Evolutionary conservation across 2,888 invertebrate genomes (phyloP).

Genomic region (Yponomeuta evonymella): DNA sequence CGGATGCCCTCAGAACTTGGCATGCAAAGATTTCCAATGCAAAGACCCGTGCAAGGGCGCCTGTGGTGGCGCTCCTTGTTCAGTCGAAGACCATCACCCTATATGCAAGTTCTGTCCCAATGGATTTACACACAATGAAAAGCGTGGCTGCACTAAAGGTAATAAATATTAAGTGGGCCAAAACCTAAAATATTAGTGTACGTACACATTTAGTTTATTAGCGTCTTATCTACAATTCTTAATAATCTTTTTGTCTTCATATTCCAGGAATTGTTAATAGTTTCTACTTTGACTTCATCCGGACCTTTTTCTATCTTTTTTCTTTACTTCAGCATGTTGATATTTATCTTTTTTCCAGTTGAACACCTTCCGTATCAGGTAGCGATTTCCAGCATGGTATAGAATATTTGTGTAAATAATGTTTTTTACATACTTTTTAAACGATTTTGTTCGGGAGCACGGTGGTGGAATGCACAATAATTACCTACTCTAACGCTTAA

Average conservation of each 20-base stretch:
- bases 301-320: slow-evolving; percentile 59
- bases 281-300: slow-evolving; percentile 69
- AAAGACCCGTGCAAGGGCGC: slow-evolving; percentile 92
- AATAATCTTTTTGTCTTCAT: slow-evolving; percentile 73
- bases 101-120: slow-evolving; percentile 97
- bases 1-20: slow-evolving; percentile 89
- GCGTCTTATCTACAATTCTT: slow-evolving; percentile 57
- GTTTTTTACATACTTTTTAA: slow-evolving; percentile 37
- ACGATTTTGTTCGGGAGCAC: slow-evolving; percentile 49
- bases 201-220: slow-evolving; percentile 43
- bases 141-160: slow-evolving; percentile 97
- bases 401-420: slow-evolving; percentile 52
- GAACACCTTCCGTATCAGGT: slow-evolving; percentile 67
- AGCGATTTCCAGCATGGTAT: slow-evolving; percentile 55
- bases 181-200: slow-evolving; percentile 45
- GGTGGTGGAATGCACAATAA: slow-evolving; percentile 36
- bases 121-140: slow-evolving; percentile 93
- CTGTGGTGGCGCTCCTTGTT: slow-evolving; percentile 93
- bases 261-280: slow-evolving; percentile 74
- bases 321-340: slow-evolving; percentile 67
- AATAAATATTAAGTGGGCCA: slow-evolving; percentile 67
- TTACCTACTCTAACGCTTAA: slow-evolving; percentile 42
- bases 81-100: slow-evolving; percentile 95
- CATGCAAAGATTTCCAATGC: slow-evolving; percentile 92
- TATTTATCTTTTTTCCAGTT: slow-evolving; percentile 66